Percentiles rank a stretch among this genome's conserved stretches.
phyloP scores from a whole-genome alignment of 2,113 vertebrate species.

The Brachyhypopomus gauderio region DNA sequence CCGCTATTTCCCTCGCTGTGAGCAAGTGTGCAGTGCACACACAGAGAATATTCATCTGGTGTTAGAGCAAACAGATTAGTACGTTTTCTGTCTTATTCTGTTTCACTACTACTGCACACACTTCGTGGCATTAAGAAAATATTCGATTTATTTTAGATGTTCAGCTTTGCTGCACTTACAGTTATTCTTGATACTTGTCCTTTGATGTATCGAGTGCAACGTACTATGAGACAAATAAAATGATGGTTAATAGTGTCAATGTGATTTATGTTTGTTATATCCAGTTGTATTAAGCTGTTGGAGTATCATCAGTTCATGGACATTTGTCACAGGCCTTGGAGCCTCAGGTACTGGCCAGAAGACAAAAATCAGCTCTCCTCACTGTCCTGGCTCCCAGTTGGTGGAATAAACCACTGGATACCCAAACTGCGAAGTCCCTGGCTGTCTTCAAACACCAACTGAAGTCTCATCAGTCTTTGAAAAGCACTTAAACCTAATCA shows the following conservation, averaged over 20 bases:
- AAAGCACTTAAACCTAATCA: too few species aligned
- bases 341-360: too few species aligned
- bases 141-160: background rate
- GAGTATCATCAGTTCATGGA: too few species aligned
- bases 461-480: too few species aligned
- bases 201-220: background rate
- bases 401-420: too few species aligned
- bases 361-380: too few species aligned
- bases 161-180: too few species aligned
- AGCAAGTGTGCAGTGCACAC: background rate
- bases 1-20: constrained; percentile 22
- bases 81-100: background rate
- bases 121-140: background rate
- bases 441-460: too few species aligned
- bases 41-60: background rate
- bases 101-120: background rate
- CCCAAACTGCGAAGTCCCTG: too few species aligned
- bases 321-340: background rate
- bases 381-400: too few species aligned
- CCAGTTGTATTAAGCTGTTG: too few species aligned
- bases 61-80: background rate
- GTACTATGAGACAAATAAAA: background rate
- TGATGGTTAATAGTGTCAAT: background rate
- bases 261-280: background rate
- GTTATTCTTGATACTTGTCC: background rate